Conservation (phyloP, 2,888 invertebrate species). For the Scaptomyza cyrtandrae region DNA sequence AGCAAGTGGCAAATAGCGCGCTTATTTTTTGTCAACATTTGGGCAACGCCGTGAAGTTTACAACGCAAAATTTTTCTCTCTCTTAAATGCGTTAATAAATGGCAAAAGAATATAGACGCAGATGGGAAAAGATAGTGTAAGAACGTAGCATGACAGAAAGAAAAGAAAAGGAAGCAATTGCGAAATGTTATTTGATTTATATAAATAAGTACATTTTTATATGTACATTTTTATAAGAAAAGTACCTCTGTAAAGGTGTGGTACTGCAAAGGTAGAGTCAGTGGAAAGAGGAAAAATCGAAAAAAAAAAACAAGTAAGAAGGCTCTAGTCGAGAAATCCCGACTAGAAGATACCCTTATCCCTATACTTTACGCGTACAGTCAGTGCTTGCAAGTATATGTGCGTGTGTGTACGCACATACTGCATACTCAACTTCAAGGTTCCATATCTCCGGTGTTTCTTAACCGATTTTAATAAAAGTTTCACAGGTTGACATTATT, state of each 20-base stretch:
- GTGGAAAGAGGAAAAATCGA: slow-evolving; percentile 4
- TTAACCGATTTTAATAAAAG: too few species aligned
- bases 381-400: too few species aligned
- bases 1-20: slow-evolving; percentile 49
- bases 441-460: too few species aligned
- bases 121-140: neutral
- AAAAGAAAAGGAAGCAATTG: slow-evolving; percentile 6
- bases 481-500: too few species aligned
- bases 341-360: too few species aligned
- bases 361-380: too few species aligned
- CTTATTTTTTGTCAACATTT: slow-evolving; percentile 44
- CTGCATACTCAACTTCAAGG: too few species aligned
- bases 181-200: slow-evolving; percentile 29
- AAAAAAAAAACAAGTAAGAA: too few species aligned
- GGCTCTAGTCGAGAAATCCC: too few species aligned
- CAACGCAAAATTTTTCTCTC: slow-evolving; percentile 36
- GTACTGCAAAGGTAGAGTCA: slow-evolving; percentile 3
- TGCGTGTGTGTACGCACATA: too few species aligned
- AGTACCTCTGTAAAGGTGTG: slow-evolving; percentile 16
- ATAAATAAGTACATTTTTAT: slow-evolving; percentile 32
- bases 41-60: slow-evolving; percentile 17
- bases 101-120: neutral
- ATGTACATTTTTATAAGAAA: neutral
- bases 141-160: neutral
- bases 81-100: slow-evolving; percentile 51